Percentiles rank a stretch among this genome's conserved stretches.
Evolutionary conservation across 2,888 invertebrate genomes (phyloP).

Genomic region (Dyspetes luteomarginatus): DNA sequence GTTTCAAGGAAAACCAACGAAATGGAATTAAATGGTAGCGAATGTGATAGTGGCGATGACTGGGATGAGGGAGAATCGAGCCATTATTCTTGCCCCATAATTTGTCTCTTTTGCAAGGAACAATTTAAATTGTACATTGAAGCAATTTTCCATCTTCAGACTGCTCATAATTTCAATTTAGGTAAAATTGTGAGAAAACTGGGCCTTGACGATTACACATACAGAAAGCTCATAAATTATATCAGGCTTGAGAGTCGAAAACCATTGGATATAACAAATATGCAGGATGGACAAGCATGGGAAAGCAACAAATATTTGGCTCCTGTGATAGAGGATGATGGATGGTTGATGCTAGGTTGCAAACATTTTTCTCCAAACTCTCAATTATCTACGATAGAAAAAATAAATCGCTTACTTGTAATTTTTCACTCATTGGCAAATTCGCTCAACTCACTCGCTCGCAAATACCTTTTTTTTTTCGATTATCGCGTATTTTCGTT

Average conservation of each 20-base stretch:
- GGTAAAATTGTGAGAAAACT: conserved; percentile 87
- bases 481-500: no score
- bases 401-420: no score
- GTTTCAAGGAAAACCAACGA: conserved; percentile 27
- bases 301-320: conserved; percentile 91
- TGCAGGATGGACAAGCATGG: conserved; percentile 87
- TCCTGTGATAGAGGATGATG: conserved; percentile 89
- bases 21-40: conserved; percentile 71
- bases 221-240: conserved; percentile 92
- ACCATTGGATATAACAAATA: conserved; percentile 85
- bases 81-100: conserved; percentile 81
- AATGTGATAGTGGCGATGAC: conserved; percentile 83
- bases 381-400: no score
- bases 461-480: no score
- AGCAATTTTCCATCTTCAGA: conserved; percentile 88
- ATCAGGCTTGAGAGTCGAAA: conserved; percentile 87
- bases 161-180: conserved; percentile 88
- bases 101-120: conserved; percentile 90
- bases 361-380: background rate
- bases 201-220: conserved; percentile 92
- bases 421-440: no score
- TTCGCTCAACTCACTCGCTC: no score
- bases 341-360: conserved; percentile 91
- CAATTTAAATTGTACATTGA: conserved; percentile 86
- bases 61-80: conserved; percentile 86